Base-by-base conservation (phyloP, 2,888 invertebrate species). In the Sminthurides aquaticus region DNA sequence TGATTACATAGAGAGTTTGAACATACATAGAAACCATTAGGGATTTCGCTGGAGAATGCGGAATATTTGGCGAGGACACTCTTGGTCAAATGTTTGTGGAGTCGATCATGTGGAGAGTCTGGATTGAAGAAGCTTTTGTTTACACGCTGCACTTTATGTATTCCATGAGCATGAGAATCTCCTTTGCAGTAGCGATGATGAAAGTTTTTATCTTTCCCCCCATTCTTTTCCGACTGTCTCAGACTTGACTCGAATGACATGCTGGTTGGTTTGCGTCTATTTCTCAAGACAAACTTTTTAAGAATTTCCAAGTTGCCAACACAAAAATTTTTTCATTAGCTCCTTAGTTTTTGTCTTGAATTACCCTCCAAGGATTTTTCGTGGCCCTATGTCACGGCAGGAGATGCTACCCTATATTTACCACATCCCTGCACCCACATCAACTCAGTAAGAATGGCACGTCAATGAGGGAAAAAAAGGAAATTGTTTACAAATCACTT, bases 121-220 rank as follows among this genome's bases (percentile, higher is more conserved):
- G 64, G 61, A 49, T 58, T 61, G 26, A 65, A 61, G 52, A 55
- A 64, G 27, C 54, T 67, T 52, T 62, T 62, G 11, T 62, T 57
- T 55, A 57, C 67, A 49, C 65, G 58, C 58, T 68, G 66, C 48
- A 67, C 60, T 72, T 85, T 85, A 2, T 79, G 79, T 74, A 85
- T 85, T 58, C 89, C 89, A 73, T 86, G 84, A 15, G 88, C 89
- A 77, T 90, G 90, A 0, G 87, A 85, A 76, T 86, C 85, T 29
- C 90, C 90, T 34, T 85, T 87, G 77, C 90, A 90, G 62, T 67
- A 66, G 11, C 68, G 71, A 60, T 71, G 71, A 24, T 67, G 67
- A 34, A 62, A 56, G 52, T 64, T 64, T 64, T 57, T 67, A 48
- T 64, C 64, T 57, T 62, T 64, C 18, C 58, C 49, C 26, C 52